Percentiles rank a stretch among this genome's conserved stretches.
Conservation (phyloP, 2,888 invertebrate genomes). For the Branchipolynoe longqiensis region DNA sequence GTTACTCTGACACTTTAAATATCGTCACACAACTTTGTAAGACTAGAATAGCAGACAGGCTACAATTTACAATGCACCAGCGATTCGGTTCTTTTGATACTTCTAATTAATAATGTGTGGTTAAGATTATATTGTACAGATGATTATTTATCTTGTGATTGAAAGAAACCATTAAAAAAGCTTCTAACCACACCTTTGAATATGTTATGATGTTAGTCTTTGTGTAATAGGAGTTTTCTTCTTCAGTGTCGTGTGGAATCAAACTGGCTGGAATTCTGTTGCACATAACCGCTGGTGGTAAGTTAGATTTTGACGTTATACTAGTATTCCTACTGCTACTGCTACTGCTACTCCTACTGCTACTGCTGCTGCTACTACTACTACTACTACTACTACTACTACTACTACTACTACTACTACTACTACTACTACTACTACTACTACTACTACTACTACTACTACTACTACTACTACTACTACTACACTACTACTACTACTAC, state of each 20-base stretch:
- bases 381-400: slow-evolving; percentile 51
- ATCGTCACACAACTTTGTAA: too few relatives aligned
- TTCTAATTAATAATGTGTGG: too few relatives aligned
- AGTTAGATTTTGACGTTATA: background rate
- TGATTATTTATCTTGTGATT: too few relatives aligned
- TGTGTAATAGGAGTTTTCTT: background rate
- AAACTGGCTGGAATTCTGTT: slow-evolving; percentile 66
- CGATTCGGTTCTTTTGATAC: too few relatives aligned
- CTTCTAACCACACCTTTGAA: background rate
- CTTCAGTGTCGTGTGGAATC: slow-evolving; percentile 62
- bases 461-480: too few relatives aligned
- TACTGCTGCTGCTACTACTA: slow-evolving; percentile 47
- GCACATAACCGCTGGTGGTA: slow-evolving; percentile 73
- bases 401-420: slow-evolving; percentile 51
- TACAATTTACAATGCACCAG: too few relatives aligned
- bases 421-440: slow-evolving; percentile 61
- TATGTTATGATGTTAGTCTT: background rate
- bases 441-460: slow-evolving; percentile 51
- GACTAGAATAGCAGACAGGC: too few relatives aligned
- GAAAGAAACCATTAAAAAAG: background rate
- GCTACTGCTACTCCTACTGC: slow-evolving; percentile 39
- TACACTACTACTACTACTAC: too few relatives aligned
- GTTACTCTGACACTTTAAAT: background rate
- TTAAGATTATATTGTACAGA: too few relatives aligned
- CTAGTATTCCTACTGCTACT: too few relatives aligned